phyloP scores from a whole-genome alignment of 2,113 vertebrate genomes.

The Oncorhynchus keta region DNA sequence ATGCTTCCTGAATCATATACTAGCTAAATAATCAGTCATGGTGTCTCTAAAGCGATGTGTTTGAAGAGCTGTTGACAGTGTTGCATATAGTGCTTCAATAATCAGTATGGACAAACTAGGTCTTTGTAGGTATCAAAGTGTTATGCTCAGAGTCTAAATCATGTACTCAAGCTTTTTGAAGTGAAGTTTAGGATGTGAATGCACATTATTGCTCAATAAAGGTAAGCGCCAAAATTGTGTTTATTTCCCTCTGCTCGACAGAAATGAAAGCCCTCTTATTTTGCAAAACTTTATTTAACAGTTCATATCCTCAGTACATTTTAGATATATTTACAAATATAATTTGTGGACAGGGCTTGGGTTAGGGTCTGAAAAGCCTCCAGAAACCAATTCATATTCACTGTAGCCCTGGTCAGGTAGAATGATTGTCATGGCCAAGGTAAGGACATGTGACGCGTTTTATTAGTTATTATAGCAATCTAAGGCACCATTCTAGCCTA shows the following conservation, averaged over 20 bases:
- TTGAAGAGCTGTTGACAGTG: not conserved
- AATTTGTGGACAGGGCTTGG: constrained; percentile 67
- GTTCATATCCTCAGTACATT: constrained; percentile 64
- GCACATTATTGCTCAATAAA: constrained; percentile 41
- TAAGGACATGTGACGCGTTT: constrained; percentile 55
- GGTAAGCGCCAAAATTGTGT: not conserved
- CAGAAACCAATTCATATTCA: constrained; percentile 63
- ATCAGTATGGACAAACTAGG: not conserved
- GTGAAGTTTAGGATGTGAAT: constrained; percentile 29
- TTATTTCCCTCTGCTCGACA: not conserved
- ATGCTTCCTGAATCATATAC: constrained; percentile 24
- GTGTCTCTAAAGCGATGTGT: not conserved
- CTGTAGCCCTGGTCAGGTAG: constrained; percentile 56
- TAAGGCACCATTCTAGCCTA: constrained; percentile 86
- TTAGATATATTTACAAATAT: constrained; percentile 80
- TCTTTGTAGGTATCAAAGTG: constrained; percentile 1
- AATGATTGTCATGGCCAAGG: constrained; percentile 87
- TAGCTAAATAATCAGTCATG: constrained; percentile 28
- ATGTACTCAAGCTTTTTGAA: constrained; percentile 34
- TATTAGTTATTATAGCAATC: constrained; percentile 53
- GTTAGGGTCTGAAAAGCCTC: constrained; percentile 63
- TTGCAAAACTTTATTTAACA: constrained; percentile 89
- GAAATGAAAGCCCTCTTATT: constrained; percentile 52
- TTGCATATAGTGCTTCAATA: constrained; percentile 2
- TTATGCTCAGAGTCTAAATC: constrained; percentile 16